Evolutionary conservation across 2,888 invertebrate genomes (phyloP), one percentile per base, ranked within the genome.

Genomic region (Ariolimax columbianus): DNA sequence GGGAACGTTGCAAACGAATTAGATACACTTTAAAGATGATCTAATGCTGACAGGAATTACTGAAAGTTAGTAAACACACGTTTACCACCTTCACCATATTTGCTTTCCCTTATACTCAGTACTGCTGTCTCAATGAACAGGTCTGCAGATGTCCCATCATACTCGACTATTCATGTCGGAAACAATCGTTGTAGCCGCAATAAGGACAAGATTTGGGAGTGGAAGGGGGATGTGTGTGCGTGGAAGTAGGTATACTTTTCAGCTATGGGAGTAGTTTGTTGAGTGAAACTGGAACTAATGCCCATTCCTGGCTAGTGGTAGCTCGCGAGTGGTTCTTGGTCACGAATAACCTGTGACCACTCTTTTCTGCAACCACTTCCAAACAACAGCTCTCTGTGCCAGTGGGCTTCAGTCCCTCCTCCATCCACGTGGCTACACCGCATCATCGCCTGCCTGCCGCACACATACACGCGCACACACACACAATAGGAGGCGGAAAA

Each of bases 381-480:
- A 7, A 43, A 30, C 0, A 40, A n/a, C 73, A 30, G 73, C 26
- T 14, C 43, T 23, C 30, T 73, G 72, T 73, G 43, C 73, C 14
- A 30, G n/a, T n/a, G 73, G 73, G 43, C 73, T 43, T 43, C n/a
- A n/a, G 43, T 26, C 43, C 43, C n/a, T 73, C 73, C 43, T 73
- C 73, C 43, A 73, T 73, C n/a, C n/a, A n/a, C 47, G 73, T 47
- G 2, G 30, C 51, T 55, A 36, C 26, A 55, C 33, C 36, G 51
- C 11, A 26, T 36, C 75, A n/a, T 26, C 30, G 51, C 43, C 43
- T n/a, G 2, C 43, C 40, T 47, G 40, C 19, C 9, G 33, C 33
- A 0, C 0, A 38, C 36, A 40, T 7, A 66, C 26, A 7, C 9
- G 9, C n/a, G n/a, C 6, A 66, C 6, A 26, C 9, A n/a, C n/a